Conservation (phyloP, 2,113 vertebrate genomes). For the Melierax canorus region DNA sequence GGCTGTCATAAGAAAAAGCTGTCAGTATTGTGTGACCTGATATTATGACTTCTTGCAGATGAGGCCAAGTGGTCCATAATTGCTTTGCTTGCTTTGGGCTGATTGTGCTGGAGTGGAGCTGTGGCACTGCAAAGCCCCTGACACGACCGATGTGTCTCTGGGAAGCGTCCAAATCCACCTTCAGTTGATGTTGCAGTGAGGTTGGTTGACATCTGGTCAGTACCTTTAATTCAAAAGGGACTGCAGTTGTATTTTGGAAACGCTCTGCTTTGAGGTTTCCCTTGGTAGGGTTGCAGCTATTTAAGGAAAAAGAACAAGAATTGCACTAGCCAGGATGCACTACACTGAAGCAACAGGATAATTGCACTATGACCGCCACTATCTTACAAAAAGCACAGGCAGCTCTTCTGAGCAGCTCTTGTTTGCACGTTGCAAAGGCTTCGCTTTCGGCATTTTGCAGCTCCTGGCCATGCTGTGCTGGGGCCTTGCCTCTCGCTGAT, state of each 20-base stretch:
- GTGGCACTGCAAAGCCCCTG: not conserved
- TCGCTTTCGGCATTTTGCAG: rapidly evolving
- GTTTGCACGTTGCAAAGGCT: not conserved
- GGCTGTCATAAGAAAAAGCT: not conserved
- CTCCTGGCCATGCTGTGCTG: not conserved
- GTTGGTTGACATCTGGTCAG: not conserved
- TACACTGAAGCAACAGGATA: not conserved
- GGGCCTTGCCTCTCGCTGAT: not conserved
- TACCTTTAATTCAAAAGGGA: not conserved
- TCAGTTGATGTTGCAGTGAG: rapidly evolving
- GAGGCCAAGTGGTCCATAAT: not conserved
- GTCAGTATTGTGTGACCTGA: not conserved
- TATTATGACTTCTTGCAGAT: not conserved
- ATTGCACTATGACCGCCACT: not conserved
- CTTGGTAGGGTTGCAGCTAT: not conserved
- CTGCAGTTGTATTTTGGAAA: not conserved
- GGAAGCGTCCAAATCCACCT: not conserved
- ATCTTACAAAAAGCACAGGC: not conserved
- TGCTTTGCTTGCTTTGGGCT: not conserved
- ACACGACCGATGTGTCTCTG: not conserved
- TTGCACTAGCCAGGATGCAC: rapidly evolving
- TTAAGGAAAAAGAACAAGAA: not conserved
- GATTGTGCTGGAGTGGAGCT: not conserved
- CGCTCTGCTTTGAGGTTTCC: not conserved
- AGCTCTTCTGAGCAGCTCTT: not conserved